Conservation (phyloP, 2,797 vertebrate genomes). For the Pelodytes ibericus region DNA sequence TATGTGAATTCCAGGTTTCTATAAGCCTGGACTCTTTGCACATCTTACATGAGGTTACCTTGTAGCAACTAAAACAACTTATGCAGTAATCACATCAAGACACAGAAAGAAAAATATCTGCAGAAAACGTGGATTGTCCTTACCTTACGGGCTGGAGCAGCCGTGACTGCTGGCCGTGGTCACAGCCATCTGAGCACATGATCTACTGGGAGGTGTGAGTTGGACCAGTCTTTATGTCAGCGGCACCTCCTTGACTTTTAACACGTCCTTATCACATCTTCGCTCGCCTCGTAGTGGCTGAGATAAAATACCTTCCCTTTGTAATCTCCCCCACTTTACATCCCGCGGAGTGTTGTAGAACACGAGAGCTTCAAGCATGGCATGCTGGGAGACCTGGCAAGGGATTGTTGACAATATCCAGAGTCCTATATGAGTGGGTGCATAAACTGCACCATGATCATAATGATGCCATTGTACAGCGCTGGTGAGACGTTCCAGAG, state of each 20-base stretch:
- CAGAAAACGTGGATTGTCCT: neutral
- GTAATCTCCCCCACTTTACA: constrained; percentile 52
- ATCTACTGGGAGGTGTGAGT: constrained; percentile 48
- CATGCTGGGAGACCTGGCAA: neutral
- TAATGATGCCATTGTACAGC: neutral
- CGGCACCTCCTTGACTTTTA: constrained; percentile 72
- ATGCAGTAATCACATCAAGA: neutral
- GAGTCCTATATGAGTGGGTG: neutral
- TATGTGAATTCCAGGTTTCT: too few species aligned
- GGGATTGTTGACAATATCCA: neutral
- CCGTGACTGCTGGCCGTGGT: neutral
- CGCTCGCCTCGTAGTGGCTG: constrained; percentile 51
- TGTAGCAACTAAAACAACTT: too few species aligned
- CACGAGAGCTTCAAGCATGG: constrained; percentile 38
- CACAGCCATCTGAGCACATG: constrained; percentile 40
- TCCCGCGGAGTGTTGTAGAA: constrained; percentile 31
- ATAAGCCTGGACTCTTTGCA: too few species aligned
- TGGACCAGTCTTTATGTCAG: constrained; percentile 59
- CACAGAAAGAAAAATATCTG: neutral
- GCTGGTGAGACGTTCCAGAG: neutral
- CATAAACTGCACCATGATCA: rapidly evolving
- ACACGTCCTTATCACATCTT: constrained; percentile 64
- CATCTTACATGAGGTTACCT: too few species aligned
- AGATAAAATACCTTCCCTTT: constrained; percentile 67
- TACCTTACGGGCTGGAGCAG: constrained; percentile 13